Evolutionary conservation across 53 echinoderm and acorn worm species (phyloP).

Genomic region (Zoroaster sp.): DNA sequence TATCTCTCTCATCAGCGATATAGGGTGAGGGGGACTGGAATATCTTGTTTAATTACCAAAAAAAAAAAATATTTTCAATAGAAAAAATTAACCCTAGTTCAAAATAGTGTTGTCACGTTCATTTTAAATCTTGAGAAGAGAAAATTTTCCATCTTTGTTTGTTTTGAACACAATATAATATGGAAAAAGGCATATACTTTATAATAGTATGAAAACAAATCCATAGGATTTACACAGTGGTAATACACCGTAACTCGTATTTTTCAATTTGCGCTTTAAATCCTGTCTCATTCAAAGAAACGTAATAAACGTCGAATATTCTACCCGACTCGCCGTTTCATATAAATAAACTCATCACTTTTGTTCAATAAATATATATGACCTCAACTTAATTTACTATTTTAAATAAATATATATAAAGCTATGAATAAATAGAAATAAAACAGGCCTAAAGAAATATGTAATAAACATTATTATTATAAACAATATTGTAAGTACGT

Average conservation of each 20-base stretch:
- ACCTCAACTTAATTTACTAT: neutral
- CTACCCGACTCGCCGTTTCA: neutral
- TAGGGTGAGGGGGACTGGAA: too few species aligned
- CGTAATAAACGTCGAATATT: neutral
- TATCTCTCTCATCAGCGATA: too few species aligned
- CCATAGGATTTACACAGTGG: slow-evolving; percentile 6
- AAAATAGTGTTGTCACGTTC: too few species aligned
- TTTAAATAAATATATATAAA: neutral
- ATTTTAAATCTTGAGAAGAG: too few species aligned
- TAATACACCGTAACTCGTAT: neutral
- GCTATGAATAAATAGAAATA: neutral
- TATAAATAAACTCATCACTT: neutral
- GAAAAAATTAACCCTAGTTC: too few species aligned
- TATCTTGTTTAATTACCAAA: too few species aligned
- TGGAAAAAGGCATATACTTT: too few species aligned
- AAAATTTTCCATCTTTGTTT: too few species aligned
- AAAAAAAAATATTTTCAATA: too few species aligned
- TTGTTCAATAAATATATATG: neutral
- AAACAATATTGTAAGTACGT: neutral
- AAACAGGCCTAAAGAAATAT: neutral
- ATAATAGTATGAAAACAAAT: too few species aligned
- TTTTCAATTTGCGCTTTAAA: neutral
- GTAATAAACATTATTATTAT: neutral
- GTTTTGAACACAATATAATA: too few species aligned
- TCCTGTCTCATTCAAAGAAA: neutral